Base-by-base conservation (phyloP, 2,797 vertebrate species). In the Staurois parvus region DNA sequence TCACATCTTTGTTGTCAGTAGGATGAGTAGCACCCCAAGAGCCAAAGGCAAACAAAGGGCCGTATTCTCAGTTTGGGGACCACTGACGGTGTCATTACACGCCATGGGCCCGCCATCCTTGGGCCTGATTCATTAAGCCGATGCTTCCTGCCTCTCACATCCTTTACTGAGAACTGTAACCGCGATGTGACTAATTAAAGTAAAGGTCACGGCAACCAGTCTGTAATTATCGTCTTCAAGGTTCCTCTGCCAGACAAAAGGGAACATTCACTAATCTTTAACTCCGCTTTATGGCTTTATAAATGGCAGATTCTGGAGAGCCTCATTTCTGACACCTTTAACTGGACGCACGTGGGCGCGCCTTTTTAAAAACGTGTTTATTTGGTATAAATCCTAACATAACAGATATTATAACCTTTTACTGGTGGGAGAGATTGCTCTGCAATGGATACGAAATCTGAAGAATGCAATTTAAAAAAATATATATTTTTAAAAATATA, bases 211-310 rank as follows among this genome's bases (percentile, higher is more conserved):
- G 69, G 74, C 82, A 59, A 62, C 62, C 66, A 84, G 76, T 32
- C 32, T 59, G 26, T 77, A 62, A 84, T 62, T 19, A 62, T 74
- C 0, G 30, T 42, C 64, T 62, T 84, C 45, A 84, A 70, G 64
- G 82, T 77, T 59, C 40, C 28, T 28, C 17, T 28, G n/a, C 73
- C 59, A 75, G 59, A 68, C 72, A 34, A 13, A 5, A 52, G 10
- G n/a, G 73, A 69, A 83, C 66, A 59, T 72, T n/a, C 12, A 30
- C 52, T 70, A 84, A 76, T 70, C 28, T 40, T 77, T 84, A 84
- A 84, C 82, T 77, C 28, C 2, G 2, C 21, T 72, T 84, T 84
- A 84, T 77, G 48, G 52, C 48, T 48, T 28, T 8, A 56, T 4
- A 45, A 67, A 19, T 10, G 11, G 62, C 67, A 29, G 72, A 24